Base-by-base conservation (phyloP, 2,888 invertebrate species). In the Synanthedon vespiformis region DNA sequence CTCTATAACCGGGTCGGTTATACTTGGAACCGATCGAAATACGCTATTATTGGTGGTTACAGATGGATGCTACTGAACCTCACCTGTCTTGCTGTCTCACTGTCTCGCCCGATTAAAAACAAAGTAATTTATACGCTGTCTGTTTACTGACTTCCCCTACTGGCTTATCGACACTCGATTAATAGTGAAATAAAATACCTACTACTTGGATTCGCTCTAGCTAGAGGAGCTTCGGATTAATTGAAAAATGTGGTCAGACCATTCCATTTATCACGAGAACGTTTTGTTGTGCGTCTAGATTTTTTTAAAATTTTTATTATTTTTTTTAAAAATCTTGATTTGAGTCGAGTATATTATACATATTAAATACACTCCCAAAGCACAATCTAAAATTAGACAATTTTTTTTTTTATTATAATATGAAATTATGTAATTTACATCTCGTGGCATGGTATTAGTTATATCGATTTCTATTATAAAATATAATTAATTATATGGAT, bases 11-110 rank as follows among this genome's bases (percentile, higher is more conserved):
- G 68, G 82, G 80, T 77, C 78, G 74, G 73, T 69, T 86, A 85
- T 77, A 83, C 75, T 79, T 68, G 77, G 80, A 18, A 75, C 60
- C 78, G 78, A 81, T 86, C 81, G 82, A 82, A 83, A 67, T 72
- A 61, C 60, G 70, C 83, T 85, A 85, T 85, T 84, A 77, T 80
- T 80, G 82, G 78, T 72, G 72, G 75, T 74, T 77, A 70, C 73
- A 64, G 65, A 63, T 66, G 70, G 76, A 64, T 68, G 68, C 67
- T 65, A 65, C 66, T 67, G 68, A 74, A 74, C 70, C 77, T 73
- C 70, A 70, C 68, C 65, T 68, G 72, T 67, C 70, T 71, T 65
- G 60, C 64, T 62, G 62, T 16, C 18, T 50, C 13, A 11, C 41
- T 34, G 10, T n/a, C 50, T 27, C 51, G 41, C 6, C 52, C 51